phyloP scores from a whole-genome alignment of 2,797 vertebrate genomes.

The Intellagama lesueurii region DNA sequence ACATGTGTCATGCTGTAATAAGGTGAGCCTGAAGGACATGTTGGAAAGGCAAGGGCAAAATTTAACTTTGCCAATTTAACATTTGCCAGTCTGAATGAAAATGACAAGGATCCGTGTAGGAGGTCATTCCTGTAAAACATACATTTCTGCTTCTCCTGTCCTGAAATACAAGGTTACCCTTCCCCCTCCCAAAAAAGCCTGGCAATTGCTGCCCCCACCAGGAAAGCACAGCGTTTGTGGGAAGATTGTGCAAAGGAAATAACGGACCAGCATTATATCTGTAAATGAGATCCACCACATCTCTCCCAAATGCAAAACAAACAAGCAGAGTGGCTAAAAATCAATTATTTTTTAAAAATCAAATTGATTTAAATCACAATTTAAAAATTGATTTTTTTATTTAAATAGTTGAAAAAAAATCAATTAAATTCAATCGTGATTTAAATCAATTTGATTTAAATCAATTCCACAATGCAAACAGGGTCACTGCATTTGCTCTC shows the following conservation, averaged over 20 bases:
- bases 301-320: not conserved
- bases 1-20: not conserved
- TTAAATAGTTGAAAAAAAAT: too few species aligned
- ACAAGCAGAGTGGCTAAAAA: too few species aligned
- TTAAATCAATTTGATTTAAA: not conserved
- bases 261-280: not conserved
- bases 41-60: not conserved
- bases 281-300: not conserved
- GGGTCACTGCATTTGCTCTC: not conserved
- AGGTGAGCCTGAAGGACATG: not conserved
- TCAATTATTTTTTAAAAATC: too few species aligned
- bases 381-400: too few species aligned
- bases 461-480: not conserved
- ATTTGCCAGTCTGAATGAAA: not conserved
- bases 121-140: not conserved
- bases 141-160: not conserved
- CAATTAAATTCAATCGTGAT: too few species aligned
- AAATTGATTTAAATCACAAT: too few species aligned
- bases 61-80: not conserved
- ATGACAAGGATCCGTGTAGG: not conserved
- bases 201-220: not conserved
- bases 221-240: too few species aligned
- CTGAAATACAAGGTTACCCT: not conserved
- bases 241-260: not conserved
- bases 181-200: not conserved